These are phyloP conservation scores for Trachymyrmex septentrionalis DNA, from an alignment of 1,140 invertebrate genomes.

Conservation along the genomic window DNA sequence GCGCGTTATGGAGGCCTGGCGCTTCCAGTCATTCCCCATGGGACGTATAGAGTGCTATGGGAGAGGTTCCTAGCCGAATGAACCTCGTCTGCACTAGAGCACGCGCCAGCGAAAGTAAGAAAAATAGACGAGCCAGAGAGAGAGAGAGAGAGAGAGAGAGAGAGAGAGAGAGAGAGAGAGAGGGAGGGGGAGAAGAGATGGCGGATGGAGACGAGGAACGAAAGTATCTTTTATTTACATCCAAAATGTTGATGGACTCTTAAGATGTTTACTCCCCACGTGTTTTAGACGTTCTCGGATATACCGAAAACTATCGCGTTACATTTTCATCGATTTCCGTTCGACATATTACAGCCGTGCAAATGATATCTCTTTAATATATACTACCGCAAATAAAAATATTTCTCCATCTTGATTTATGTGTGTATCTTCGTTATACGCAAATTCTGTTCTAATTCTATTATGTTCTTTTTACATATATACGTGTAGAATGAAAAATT, in stretches of 20 bases:
- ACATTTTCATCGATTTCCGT: slow-evolving; percentile 30
- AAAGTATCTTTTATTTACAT: slow-evolving; percentile 67
- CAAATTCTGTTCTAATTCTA: too few relatives aligned
- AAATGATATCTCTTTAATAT: background rate
- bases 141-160: slow-evolving; percentile 5
- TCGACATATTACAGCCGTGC: background rate
- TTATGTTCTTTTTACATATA: too few relatives aligned
- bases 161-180: slow-evolving; percentile 11
- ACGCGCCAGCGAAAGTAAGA: slow-evolving; percentile 55
- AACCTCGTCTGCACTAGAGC: slow-evolving; percentile 57
- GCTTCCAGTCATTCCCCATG: slow-evolving; percentile 74
- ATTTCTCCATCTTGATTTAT: too few relatives aligned
- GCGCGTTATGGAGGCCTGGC: slow-evolving; percentile 64
- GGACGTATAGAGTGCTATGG: slow-evolving; percentile 61
- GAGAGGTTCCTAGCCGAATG: slow-evolving; percentile 54
- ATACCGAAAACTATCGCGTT: slow-evolving; percentile 41
- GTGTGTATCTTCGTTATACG: too few relatives aligned
- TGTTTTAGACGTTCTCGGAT: slow-evolving; percentile 36
- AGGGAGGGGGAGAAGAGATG: slow-evolving; percentile 17
- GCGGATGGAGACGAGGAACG: slow-evolving; percentile 43
- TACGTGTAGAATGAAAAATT: too few relatives aligned
- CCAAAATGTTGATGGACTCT: slow-evolving; percentile 61
- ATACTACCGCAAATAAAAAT: too few relatives aligned
- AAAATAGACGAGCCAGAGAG: slow-evolving; percentile 59
- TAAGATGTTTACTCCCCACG: slow-evolving; percentile 47